Base-by-base conservation (phyloP, 1,140 invertebrate species). In the Lasioglossum baleicum region DNA sequence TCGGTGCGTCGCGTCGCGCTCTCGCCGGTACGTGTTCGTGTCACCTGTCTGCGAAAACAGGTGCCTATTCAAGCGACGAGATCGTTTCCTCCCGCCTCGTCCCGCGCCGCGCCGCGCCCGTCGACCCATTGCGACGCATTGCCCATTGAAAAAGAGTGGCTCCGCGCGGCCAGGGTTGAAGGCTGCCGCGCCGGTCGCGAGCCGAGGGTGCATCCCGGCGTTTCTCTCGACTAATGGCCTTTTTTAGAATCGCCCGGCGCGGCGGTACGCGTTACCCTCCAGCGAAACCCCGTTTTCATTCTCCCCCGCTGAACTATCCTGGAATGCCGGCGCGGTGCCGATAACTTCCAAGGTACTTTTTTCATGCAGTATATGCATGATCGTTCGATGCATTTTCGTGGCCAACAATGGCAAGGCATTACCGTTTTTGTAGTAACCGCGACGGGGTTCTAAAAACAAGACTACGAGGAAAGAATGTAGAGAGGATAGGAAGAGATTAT, bases 51-150 rank as follows among this genome's bases (percentile, higher is more conserved):
- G 83, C 77, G 82, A 81, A 88, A 90, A 88, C 90, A 91, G 89
- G 89, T 91, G 88, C 80, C 91, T 89, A 91, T 92, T 92, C 91
- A 92, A 63, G 61, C 80, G 65, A 67, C 75, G 83, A 86, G 86
- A 90, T 89, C 84, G 78, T 75, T 87, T 88, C 84, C 65, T 81
- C 73, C 60, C 60, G 56, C n/a, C n/a, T 22, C 63, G 56, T 73
- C 61, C 58, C 68, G 20, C 51, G 53, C 68, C 4, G n/a, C n/a
- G n/a, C n/a, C 73, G 58, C 69, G n/a, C 66, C 81, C 63, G 69
- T 61, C 65, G 15, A 60, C 81, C 65, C 67, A n/a, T 8, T 6
- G 20, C 44, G 53, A 51, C 74, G 58, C 48, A 56, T 70, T 65
- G 40, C 61, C 44, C 26, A 26, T 81, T 73, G 51, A 83, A 58